These are phyloP conservation scores for Chalcis sispes DNA, from an alignment of 2,888 invertebrate species.

Conservation along the genomic window DNA sequence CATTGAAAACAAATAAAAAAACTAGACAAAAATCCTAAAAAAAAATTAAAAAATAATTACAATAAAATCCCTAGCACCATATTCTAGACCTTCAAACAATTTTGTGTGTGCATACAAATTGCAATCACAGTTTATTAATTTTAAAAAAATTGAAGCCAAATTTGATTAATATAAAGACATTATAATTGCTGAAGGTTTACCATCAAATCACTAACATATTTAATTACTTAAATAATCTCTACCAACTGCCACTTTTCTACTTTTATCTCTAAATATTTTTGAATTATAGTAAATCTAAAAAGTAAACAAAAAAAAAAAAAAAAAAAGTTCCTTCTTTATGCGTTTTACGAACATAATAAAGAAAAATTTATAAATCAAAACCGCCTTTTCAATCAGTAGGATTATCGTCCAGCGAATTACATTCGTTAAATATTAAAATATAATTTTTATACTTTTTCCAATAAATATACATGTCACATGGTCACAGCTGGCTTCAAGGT, in stretches of 20 bases:
- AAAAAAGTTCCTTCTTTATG: background rate
- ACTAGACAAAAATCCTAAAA: background rate
- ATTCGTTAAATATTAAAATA: constrained; percentile 65
- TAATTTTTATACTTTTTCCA: constrained; percentile 59
- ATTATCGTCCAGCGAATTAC: constrained; percentile 60
- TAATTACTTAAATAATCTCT: constrained; percentile 2
- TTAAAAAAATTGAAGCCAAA: constrained; percentile 60
- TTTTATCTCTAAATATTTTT: constrained; percentile 9
- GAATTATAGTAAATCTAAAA: constrained; percentile 3
- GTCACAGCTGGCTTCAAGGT: constrained; percentile 34
- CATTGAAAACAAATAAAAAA: no score
- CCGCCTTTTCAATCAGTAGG: constrained; percentile 27
- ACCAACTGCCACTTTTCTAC: background rate
- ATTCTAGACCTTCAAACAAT: constrained; percentile 51
- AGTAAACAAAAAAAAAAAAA: constrained; percentile 3
- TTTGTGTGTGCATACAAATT: constrained; percentile 42
- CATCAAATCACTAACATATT: constrained; percentile 8
- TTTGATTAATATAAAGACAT: constrained; percentile 50
- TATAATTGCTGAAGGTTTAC: constrained; percentile 13
- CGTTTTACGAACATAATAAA: background rate
- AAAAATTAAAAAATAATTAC: constrained; percentile 40
- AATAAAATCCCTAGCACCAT: constrained; percentile 62
- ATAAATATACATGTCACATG: constrained; percentile 48
- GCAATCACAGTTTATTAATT: constrained; percentile 67
- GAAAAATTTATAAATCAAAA: constrained; percentile 21